These are phyloP conservation scores for Monochamus alternatus DNA, from an alignment of 2,888 invertebrate species.

Conservation along the genomic window DNA sequence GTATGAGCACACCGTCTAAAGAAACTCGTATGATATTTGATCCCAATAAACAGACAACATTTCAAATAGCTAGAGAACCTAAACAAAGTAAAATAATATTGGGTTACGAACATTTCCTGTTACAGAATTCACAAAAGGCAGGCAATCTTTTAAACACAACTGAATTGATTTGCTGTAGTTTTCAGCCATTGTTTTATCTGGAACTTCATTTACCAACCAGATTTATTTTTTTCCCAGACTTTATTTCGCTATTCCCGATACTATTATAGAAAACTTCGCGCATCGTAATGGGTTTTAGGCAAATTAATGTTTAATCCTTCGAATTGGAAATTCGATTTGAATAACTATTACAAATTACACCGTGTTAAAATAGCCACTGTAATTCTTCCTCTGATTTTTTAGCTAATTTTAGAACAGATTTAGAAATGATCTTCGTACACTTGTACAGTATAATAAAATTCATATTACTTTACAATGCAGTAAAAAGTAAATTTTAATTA, in stretches of 20 bases:
- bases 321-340: not conserved
- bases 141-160: not conserved
- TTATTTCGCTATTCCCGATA: slow-evolving; percentile 8
- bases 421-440: too few relatives aligned
- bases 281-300: slow-evolving; percentile 1
- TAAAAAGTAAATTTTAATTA: too few relatives aligned
- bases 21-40: not conserved
- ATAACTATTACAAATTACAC: not conserved
- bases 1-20: not conserved
- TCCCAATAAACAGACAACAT: not conserved
- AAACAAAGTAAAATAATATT: not conserved
- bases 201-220: slow-evolving; percentile 4
- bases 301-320: slow-evolving; percentile 7
- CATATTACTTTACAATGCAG: too few relatives aligned
- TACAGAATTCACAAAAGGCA: not conserved
- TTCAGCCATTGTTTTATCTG: slow-evolving; percentile 3
- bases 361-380: not conserved
- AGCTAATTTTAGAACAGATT: not conserved
- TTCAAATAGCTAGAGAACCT: not conserved
- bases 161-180: slow-evolving; percentile 3
- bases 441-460: too few relatives aligned
- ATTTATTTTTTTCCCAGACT: slow-evolving; percentile 3
- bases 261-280: slow-evolving; percentile 4
- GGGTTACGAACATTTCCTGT: not conserved
- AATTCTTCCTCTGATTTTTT: not conserved